These are phyloP conservation scores for Dicrurus megarhynchus DNA, from an alignment of 2,113 vertebrate genomes.

Conservation along the genomic window DNA sequence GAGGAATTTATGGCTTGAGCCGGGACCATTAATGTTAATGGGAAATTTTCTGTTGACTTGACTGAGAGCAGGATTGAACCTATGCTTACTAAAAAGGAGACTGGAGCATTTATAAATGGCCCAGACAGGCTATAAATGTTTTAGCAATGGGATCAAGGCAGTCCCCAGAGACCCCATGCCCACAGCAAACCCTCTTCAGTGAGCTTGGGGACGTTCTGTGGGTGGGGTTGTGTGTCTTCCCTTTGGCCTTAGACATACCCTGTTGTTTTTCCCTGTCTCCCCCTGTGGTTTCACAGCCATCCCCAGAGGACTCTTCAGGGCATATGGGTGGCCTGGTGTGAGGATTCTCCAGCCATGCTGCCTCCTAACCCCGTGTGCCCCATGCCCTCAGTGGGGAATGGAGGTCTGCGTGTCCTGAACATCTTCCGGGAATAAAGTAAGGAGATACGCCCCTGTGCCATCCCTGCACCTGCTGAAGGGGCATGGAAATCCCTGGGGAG, in stretches of 20 bases:
- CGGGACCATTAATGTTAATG: conserved; percentile 38
- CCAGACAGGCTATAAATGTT: conserved; percentile 50
- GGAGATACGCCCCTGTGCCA: not conserved
- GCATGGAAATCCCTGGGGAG: not conserved
- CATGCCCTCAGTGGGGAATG: rapidly evolving
- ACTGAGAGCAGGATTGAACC: conserved; percentile 13
- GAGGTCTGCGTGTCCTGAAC: not conserved
- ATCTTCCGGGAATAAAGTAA: not conserved
- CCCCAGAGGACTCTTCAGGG: not conserved
- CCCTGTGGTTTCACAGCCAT: not conserved
- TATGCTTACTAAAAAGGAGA: conserved; percentile 30
- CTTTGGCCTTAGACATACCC: not conserved
- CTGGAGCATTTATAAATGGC: conserved; percentile 26
- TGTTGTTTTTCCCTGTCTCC: not conserved
- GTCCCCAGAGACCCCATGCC: not conserved
- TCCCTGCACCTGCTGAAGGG: not conserved
- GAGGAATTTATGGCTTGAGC: conserved; percentile 59
- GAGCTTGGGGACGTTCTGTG: not conserved
- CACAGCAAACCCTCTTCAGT: not conserved
- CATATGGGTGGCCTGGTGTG: not conserved
- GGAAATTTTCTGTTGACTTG: conserved; percentile 22
- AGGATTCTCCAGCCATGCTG: not conserved
- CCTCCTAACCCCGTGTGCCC: not conserved
- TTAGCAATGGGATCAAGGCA: not conserved
- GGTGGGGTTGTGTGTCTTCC: not conserved